phyloP scores from a whole-genome alignment of 2,797 vertebrate genomes.

The Gambusia yucatana region DNA sequence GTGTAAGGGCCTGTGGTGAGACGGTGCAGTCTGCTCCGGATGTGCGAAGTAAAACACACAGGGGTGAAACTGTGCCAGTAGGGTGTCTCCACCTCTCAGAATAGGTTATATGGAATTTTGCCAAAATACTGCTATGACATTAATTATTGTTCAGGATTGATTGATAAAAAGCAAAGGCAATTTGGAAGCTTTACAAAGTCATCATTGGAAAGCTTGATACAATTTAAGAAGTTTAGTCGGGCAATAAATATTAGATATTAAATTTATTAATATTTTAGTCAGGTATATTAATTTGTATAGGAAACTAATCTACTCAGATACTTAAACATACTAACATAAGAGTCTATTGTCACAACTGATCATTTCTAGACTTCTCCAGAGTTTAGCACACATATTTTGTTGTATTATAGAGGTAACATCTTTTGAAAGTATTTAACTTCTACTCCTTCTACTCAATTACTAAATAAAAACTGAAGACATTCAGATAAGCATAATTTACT shows the following conservation, averaged over 20 bases:
- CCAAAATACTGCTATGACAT: conserved; percentile 2
- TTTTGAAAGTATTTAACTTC: not conserved
- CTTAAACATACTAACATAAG: not conserved
- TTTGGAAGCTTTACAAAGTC: conserved; percentile 8
- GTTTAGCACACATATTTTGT: too few species aligned
- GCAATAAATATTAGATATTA: not conserved
- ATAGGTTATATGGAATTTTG: not conserved
- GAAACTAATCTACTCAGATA: not conserved
- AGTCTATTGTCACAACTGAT: not conserved
- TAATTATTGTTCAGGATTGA: conserved; percentile 24
- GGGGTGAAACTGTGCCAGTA: conserved; percentile 31
- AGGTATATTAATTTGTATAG: not conserved
- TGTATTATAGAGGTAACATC: not conserved
- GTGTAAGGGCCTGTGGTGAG: conserved; percentile 20
- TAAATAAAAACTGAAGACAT: not conserved
- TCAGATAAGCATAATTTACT: not conserved
- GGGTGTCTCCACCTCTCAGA: conserved; percentile 32
- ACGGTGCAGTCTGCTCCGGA: conserved; percentile 34
- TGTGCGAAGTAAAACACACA: conserved; percentile 23
- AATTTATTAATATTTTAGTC: not conserved
- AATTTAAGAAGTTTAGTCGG: not conserved
- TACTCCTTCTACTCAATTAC: not conserved
- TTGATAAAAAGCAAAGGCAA: not conserved
- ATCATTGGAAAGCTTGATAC: not conserved
- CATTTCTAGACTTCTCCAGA: too few species aligned